Percentiles rank a stretch among this genome's conserved stretches.
Conservation (phyloP, 2,888 invertebrate genomes). For the Diaphora mendica region DNA sequence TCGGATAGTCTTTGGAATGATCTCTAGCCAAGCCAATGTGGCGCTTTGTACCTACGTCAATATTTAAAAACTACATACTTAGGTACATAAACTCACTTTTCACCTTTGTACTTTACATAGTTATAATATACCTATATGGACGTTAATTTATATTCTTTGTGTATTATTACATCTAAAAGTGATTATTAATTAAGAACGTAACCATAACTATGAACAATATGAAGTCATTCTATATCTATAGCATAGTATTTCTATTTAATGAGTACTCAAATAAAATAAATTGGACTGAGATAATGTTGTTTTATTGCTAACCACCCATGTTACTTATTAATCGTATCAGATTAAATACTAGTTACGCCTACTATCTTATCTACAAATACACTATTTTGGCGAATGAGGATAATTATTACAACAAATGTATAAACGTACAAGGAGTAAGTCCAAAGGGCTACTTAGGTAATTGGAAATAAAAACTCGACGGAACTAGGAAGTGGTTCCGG, state of each 20-base stretch:
- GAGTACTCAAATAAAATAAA: conserved; percentile 57
- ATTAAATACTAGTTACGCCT: conserved; percentile 5
- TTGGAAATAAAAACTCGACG: conserved; percentile 10
- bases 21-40: conserved; percentile 7
- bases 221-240: conserved; percentile 41
- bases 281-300: conserved; percentile 57
- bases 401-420: conserved; percentile 9
- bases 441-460: conserved; percentile 4
- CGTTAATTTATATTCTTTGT: too few relatives aligned
- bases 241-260: conserved; percentile 51
- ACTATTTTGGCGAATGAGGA: conserved; percentile 23
- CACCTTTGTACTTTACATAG: conserved; percentile 16
- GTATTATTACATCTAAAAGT: too few relatives aligned
- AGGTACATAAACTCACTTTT: conserved; percentile 20
- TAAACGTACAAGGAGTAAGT: conserved; percentile 5
- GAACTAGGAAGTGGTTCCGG: conserved; percentile 60
- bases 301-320: conserved; percentile 44
- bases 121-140: too few relatives aligned
- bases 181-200: conserved; percentile 20
- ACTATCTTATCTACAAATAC: conserved; percentile 38
- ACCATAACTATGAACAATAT: conserved; percentile 34
- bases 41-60: conserved; percentile 6
- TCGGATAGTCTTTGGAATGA: background rate
- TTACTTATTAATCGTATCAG: conserved; percentile 5
- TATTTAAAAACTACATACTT: background rate